Base-by-base conservation (phyloP, 2,113 vertebrate genomes). In the human (Homo sapiens) region DNA sequence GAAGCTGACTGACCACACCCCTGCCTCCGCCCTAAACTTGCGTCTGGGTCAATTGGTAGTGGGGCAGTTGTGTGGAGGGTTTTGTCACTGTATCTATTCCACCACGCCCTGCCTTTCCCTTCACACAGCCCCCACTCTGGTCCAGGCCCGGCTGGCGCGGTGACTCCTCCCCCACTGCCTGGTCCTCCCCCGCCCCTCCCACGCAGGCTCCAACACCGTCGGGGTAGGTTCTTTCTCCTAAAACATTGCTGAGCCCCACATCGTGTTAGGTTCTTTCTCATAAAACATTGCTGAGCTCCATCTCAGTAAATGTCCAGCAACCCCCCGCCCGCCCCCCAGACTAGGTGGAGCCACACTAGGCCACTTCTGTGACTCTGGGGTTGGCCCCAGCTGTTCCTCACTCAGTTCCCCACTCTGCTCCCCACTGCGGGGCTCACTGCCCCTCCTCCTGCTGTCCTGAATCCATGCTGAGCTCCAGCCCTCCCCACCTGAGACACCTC, bases 71-170 rank as follows among this genome's bases (percentile, higher is more conserved):
- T 30, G 14, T n/a, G 1, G n/a, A 38, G 14, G 16, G 30, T 61
- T 45, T 30, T 1, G 1, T 64, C 12, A 3, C 12, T 0, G 4
- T n/a, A 9, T 32, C 16, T 22, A 23, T 7, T 27, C 32, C 30
- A 50, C 23, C 0, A 17, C 4, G 9, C 8, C 66, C 6, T 35
- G 32, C 61, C 40, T 8, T 78, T 14, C 61, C 48, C 4, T 32
- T 72, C 50, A 18, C 64, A 30, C 1, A 1, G 20, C 27, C 2
- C 43, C 5, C 48, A 11, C 48, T 35, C 18, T 0, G 43, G 83
- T 32, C 52, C 59, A 2, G 48, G 64, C 32, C 32, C 1, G 2
- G 73, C n/a, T 14, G 2, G 0, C 7, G 2, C 0, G 1, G 0
- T 8, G 82, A 35, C 57, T 30, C 12, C 25, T 73, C 30, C 27